phyloP scores from a whole-genome alignment of 2,888 invertebrate species.

The Rhagophthalmus giganteus region DNA sequence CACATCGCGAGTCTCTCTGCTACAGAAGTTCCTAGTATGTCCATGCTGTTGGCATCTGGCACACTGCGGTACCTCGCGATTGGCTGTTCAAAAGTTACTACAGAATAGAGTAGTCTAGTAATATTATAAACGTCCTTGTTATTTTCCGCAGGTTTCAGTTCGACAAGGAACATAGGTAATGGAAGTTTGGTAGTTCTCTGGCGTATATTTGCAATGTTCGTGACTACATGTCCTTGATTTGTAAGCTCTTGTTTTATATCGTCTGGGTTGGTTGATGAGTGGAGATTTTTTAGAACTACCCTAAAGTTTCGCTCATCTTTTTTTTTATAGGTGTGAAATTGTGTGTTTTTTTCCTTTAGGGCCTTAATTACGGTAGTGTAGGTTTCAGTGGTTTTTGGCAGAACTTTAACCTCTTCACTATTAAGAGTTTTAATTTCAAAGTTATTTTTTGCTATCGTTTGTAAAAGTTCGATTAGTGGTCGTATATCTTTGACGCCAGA shows the following conservation, averaged over 20 bases:
- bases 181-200: no score
- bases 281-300: slow-evolving; percentile 2
- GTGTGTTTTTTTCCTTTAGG: slow-evolving; percentile 2
- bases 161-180: no score
- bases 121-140: neutral
- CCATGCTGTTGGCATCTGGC: neutral
- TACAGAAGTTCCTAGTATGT: neutral
- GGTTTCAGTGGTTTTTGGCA: neutral
- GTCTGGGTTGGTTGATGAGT: neutral
- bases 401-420: neutral
- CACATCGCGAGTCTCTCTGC: neutral
- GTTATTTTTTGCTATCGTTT: neutral
- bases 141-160: neutral
- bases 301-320: slow-evolving; percentile 7
- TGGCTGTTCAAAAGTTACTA: neutral
- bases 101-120: neutral
- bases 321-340: slow-evolving; percentile 4
- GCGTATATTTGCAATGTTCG: no score
- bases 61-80: neutral
- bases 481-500: neutral
- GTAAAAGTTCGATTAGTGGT: slow-evolving; percentile 1
- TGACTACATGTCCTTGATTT: neutral
- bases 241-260: neutral
- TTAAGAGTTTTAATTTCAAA: neutral
- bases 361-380: neutral